phyloP scores from a whole-genome alignment of 2,888 invertebrate species.

The Hirtodrosophila alboralis region DNA sequence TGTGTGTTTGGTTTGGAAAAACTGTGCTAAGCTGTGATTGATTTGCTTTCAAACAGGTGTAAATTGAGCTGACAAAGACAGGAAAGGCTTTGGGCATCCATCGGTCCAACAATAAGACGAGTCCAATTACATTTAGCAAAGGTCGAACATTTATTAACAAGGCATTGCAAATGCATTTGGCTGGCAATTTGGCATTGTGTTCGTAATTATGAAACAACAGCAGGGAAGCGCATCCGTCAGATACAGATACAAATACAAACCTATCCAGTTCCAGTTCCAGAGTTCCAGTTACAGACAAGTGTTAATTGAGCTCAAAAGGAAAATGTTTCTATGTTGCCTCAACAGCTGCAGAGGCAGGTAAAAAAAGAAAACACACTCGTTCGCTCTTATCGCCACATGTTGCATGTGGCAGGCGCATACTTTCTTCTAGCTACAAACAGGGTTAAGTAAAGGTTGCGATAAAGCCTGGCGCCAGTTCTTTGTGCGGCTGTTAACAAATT shows the following conservation, averaged over 20 bases:
- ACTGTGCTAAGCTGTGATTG: slow-evolving; percentile 67
- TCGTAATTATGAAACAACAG: slow-evolving; percentile 74
- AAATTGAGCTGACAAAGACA: slow-evolving; percentile 66
- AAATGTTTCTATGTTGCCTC: background rate
- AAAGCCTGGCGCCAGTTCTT: slow-evolving; percentile 62
- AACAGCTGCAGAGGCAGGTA: slow-evolving; percentile 53
- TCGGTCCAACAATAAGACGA: slow-evolving; percentile 32
- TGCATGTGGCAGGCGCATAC: slow-evolving; percentile 33
- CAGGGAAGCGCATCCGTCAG: slow-evolving; percentile 12
- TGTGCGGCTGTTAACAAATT: slow-evolving; percentile 58
- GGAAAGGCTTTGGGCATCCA: slow-evolving; percentile 55
- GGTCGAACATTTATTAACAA: slow-evolving; percentile 63
- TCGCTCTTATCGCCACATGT: slow-evolving; percentile 44
- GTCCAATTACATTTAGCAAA: slow-evolving; percentile 69
- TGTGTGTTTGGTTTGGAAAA: slow-evolving; percentile 45
- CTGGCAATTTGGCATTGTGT: slow-evolving; percentile 68
- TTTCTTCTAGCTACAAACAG: slow-evolving; percentile 40
- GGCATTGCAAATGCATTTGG: slow-evolving; percentile 55
- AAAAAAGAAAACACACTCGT: slow-evolving; percentile 14
- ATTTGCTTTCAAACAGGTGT: slow-evolving; percentile 65
- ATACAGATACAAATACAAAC: slow-evolving; percentile 8
- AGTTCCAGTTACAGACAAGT: slow-evolving; percentile 36
- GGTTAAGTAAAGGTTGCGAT: slow-evolving; percentile 46
- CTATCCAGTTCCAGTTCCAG: slow-evolving; percentile 21
- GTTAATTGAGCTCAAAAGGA: slow-evolving; percentile 46